Evolutionary conservation across 2,113 vertebrate genomes (phyloP), one percentile per base, ranked within the genome.

Genomic region (Silurus meridionalis): DNA sequence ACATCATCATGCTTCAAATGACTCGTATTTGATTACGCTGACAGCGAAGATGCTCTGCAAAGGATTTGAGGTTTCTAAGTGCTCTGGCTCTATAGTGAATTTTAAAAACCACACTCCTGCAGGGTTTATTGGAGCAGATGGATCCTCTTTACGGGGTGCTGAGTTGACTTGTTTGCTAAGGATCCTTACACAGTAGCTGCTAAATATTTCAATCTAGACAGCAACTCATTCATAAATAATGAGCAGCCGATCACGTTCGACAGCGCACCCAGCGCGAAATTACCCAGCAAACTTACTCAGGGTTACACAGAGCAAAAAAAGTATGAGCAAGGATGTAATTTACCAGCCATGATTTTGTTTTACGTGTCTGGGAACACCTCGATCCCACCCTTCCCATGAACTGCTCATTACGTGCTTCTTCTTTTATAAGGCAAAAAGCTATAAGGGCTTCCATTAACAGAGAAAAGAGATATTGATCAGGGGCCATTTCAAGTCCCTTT

Each of bases 161-260:
- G 87, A 88, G 88, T 83, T 90, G 87, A 88, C 78, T 86, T 46
- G 88, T 89, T 90, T 90, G 88, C 86, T 89, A 89, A 90, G 88
- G 88, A 92, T 85, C 87, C 85, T 87, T 87, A 80, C 60, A 52
- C 11, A 61, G 21, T 53, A 71, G 79, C 78, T 91, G 87, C 86
- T 91, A 84, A 88, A 89, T 89, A 91, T 91, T 88, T 90, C 80
- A 88, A 80, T 61, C 77, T 82, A 83, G 75, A 88, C 86, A 89
- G 87, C 89, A 48, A 60, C 55, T 53, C 74, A 64, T 83, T 80
- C 87, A 64, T 81, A 79, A 61, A 60, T 87, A 84, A 87, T 86
- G 63, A 85, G 85, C 72, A 1, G 17, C 6, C 77, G n/a, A 66
- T 25, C 9, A n/a, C 5, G 48, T 72, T 50, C 17, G 52, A 21